Evolutionary conservation across 2,113 vertebrate genomes (phyloP), one percentile per base, ranked within the genome.

Genomic region (Eudorcas thomsonii): DNA sequence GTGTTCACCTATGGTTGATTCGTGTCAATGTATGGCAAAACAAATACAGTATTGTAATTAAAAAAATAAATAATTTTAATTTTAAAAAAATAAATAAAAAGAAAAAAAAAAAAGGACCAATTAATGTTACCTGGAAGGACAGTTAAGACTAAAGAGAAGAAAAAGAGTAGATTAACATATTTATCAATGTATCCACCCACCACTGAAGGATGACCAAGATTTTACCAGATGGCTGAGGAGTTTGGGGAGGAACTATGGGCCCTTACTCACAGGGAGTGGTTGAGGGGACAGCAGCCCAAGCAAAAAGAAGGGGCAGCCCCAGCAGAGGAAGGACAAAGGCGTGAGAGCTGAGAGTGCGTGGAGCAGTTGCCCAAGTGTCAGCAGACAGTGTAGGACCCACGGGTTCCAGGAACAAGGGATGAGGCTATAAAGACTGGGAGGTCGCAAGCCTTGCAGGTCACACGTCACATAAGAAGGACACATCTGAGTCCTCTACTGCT

Each of bases 81-180:
- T n/a, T n/a, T n/a, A n/a, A n/a, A n/a, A n/a, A n/a, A n/a, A n/a
- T n/a, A n/a, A n/a, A n/a, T n/a, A n/a, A n/a, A n/a, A n/a, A n/a
- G n/a, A n/a, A n/a, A n/a, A n/a, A n/a, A n/a, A n/a, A 94, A 21
- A 71, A 93, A 45, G 78, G n/a, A 60, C 50, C 28, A 59, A 83
- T 33, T 90, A 62, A 57, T 36, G 11, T 7, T 30, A 19, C 54
- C 30, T 93, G 14, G 50, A 45, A 85, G 45, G 57, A 6, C 28
- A 85, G 84, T 48, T 60, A 45, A 80, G 43, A 90, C 52, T 28
- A 80, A 74, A 62, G n/a, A 88, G 50, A 87, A 83, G 55, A 87
- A 52, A 64, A 48, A 93, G 4, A 82, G 30, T 12, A 90, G 59
- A 60, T 48, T 13, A 50, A 77, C 43, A 28, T 39, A 89, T 23